Evolutionary conservation across 2,113 vertebrate genomes (phyloP).

Genomic region (Cathartes aura): DNA sequence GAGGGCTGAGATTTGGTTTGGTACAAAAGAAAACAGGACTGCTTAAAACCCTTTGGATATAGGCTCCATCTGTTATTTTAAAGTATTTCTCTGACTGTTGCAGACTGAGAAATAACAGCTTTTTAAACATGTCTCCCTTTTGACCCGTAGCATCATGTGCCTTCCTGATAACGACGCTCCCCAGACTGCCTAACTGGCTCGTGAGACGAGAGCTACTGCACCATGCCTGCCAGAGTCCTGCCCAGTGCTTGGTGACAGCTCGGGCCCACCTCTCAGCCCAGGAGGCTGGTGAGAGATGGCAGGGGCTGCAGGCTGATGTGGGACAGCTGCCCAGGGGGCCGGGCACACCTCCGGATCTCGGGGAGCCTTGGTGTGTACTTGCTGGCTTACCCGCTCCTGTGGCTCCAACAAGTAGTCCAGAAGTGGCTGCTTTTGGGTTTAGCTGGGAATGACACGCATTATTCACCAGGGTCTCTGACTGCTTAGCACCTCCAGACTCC

Average conservation of each 20-base stretch:
- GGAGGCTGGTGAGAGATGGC: neutral
- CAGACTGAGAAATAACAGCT: neutral
- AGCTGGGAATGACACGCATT: neutral
- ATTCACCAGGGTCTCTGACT: neutral
- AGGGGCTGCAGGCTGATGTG: neutral
- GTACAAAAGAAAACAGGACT: neutral
- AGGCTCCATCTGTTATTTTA: neutral
- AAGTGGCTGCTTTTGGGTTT: neutral
- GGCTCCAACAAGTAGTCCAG: neutral
- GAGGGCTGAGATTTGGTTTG: neutral
- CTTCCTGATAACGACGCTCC: neutral
- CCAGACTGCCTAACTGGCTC: neutral
- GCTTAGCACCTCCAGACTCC: slow-evolving; percentile 6
- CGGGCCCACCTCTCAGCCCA: neutral
- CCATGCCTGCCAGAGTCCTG: neutral
- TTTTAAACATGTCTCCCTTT: neutral
- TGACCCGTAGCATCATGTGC: rapidly evolving
- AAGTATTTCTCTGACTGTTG: neutral
- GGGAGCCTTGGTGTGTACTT: neutral
- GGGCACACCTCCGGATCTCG: rapidly evolving
- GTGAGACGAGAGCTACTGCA: neutral
- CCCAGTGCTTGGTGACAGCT: rapidly evolving
- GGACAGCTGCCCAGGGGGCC: neutral
- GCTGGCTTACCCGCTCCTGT: neutral
- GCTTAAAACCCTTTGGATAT: neutral